Percentiles rank a stretch among this genome's conserved stretches.
These are phyloP conservation scores for Sebastes matsubarae DNA, from an alignment of 2,797 vertebrate species.

Conservation along the genomic window DNA sequence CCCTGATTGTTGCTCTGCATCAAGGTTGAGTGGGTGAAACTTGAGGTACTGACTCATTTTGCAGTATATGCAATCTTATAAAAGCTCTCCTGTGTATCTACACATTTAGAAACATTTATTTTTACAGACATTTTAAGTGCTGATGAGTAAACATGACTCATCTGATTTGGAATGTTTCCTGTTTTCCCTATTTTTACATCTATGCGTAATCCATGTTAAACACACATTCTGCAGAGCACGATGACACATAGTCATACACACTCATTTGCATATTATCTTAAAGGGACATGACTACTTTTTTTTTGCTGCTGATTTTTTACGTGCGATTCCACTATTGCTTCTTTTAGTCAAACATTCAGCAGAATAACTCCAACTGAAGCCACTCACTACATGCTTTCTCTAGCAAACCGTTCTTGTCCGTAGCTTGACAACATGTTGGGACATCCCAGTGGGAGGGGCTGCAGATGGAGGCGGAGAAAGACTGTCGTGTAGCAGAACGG, in stretches of 20 bases:
- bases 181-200: conserved; percentile 39
- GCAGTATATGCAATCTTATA: neutral
- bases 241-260: conserved; percentile 1
- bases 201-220: conserved; percentile 29
- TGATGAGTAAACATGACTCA: conserved; percentile 30
- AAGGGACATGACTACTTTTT: neutral
- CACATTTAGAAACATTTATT: conserved; percentile 4
- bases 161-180: conserved; percentile 6
- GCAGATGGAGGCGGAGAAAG: conserved; percentile 34
- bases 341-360: neutral
- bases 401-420: neutral
- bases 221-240: conserved; percentile 1
- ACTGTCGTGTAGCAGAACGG: conserved; percentile 25
- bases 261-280: conserved; percentile 27
- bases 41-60: neutral
- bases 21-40: neutral
- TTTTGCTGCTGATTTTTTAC: neutral
- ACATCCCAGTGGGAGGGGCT: conserved; percentile 18
- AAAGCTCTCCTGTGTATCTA: neutral
- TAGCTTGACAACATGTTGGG: neutral
- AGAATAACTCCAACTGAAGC: neutral
- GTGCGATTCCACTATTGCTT: neutral
- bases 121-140: neutral
- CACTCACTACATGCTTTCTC: neutral
- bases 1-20: neutral